Percentiles rank a stretch among this genome's conserved stretches.
Evolutionary conservation across 2,113 vertebrate species (phyloP).

Genomic region (Pholis gunnellus): DNA sequence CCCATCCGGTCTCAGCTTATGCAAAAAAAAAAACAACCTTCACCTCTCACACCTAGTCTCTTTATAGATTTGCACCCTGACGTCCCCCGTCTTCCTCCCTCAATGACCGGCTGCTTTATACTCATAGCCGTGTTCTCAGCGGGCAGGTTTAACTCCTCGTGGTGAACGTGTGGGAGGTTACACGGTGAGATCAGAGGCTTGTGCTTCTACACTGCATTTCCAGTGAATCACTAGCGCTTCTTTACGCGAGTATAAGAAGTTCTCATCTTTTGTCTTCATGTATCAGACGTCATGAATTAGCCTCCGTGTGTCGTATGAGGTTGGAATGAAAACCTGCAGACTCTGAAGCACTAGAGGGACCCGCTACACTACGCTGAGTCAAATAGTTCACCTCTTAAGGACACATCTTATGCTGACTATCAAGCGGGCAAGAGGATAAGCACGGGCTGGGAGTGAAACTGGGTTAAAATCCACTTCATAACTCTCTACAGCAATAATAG

Average conservation of each 20-base stretch:
- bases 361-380: neutral
- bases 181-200: neutral
- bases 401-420: constrained; percentile 28
- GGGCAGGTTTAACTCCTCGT: neutral
- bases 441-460: constrained; percentile 52
- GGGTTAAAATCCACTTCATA: constrained; percentile 65
- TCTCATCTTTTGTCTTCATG: neutral
- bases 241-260: constrained; percentile 16
- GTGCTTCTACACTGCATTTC: constrained; percentile 9
- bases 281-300: constrained; percentile 20
- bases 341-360: neutral
- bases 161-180: neutral
- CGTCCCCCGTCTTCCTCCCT: neutral
- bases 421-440: constrained; percentile 48
- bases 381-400: neutral
- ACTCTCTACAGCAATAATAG: constrained; percentile 80
- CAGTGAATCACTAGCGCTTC: neutral
- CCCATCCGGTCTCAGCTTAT: neutral
- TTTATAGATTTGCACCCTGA: constrained; percentile 1
- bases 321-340: constrained; percentile 47
- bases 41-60: neutral
- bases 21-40: neutral
- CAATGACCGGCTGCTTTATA: neutral
- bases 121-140: constrained; percentile 10
- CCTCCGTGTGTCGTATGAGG: constrained; percentile 3